Percentiles rank a stretch among this genome's conserved stretches.
Evolutionary conservation across 2,113 vertebrate genomes (phyloP).

Genomic region (Globicephala melas): DNA sequence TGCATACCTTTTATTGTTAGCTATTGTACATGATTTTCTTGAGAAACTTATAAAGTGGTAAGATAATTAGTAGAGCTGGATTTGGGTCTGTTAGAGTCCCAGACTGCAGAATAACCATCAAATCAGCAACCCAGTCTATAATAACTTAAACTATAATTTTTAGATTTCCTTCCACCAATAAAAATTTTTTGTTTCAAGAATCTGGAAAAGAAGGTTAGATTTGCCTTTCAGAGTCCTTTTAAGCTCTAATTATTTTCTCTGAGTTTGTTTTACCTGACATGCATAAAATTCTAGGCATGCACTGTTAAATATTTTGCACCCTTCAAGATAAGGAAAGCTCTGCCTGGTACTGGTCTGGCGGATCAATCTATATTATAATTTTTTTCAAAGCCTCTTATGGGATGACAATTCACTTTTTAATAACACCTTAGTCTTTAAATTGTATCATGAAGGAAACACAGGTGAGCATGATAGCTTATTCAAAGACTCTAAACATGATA

Average conservation of each 20-base stretch:
- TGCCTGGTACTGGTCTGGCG: neutral
- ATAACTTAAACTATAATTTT: neutral
- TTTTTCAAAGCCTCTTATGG: neutral
- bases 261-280: neutral
- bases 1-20: neutral
- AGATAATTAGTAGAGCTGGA: neutral
- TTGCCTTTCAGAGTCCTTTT: neutral
- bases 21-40: neutral
- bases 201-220: neutral
- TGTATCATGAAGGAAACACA: neutral
- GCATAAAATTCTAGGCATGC: neutral
- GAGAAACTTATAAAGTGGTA: neutral
- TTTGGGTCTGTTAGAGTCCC: neutral
- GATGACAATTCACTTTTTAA: neutral
- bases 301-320: neutral
- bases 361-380: neutral
- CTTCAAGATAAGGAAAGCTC: neutral
- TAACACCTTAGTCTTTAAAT: neutral
- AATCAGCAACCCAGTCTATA: neutral
- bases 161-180: slow-evolving; percentile 29
- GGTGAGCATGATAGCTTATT: neutral
- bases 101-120: neutral
- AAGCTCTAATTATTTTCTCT: slow-evolving; percentile 25
- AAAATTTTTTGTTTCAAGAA: neutral
- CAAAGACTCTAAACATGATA: neutral